Base-by-base conservation (phyloP, 2,113 vertebrate genomes). In the Colistium nudipinnis region DNA sequence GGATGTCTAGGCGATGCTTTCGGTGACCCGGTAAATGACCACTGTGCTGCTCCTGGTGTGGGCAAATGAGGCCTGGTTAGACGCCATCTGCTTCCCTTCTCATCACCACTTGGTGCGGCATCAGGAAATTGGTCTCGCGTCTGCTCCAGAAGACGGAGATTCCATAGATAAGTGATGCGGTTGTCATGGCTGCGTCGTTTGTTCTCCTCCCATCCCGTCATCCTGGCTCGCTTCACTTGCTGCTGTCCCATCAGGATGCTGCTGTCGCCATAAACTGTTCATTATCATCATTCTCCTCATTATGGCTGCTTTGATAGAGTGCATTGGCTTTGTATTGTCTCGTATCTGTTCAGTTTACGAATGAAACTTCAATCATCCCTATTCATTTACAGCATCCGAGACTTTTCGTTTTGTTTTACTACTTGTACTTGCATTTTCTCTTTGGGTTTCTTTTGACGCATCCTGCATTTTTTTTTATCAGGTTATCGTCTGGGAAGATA, bases 401-500 rank as follows among this genome's bases (percentile, higher is more conserved):
- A 44, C 43, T 14, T 56, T 71, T 48, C 31, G 24, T 19, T 9
- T 61, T 68, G 10, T 4, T 36, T 74, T 11, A 7, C 45, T 45
- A 33, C n/a, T n/a, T n/a, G n/a, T 27, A 22, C 22, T 72, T n/a
- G 4, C 25, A 16, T 27, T 54, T 11, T 39, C 0, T 2, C 22
- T 52, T 17, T 39, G 20, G 20, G 4, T 47, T 25, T 69, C 6
- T 39, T 38, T 30, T 38, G 24, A 14, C 57, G 7, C 30, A 24
- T 17, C 87, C 44, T 84, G 59, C 84, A 48, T 88, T 89, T 81
- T 80, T 61, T 81, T 65, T 47, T 74, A 43, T 74, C 78, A 99
- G 98, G 92, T 92, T 98, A 85, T 99, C 98, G 43, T 99, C 97
- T 3, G 98, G 98, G 72, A 99, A 99, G 90, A 97, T 96, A 93